These are phyloP conservation scores for Yponomeuta sedellus DNA, from an alignment of 2,888 invertebrate genomes.

Conservation along the genomic window DNA sequence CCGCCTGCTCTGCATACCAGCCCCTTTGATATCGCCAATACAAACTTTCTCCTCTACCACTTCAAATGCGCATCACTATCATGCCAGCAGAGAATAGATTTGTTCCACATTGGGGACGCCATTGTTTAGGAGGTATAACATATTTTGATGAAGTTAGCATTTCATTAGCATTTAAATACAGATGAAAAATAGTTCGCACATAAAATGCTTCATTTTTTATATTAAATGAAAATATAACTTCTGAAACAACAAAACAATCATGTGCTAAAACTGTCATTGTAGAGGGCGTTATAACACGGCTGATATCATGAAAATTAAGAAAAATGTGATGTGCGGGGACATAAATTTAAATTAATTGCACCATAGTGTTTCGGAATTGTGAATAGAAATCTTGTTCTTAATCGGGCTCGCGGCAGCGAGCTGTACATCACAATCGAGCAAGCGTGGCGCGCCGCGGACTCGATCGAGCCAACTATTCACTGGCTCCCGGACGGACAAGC, in stretches of 20 bases:
- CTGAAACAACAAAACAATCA: constrained; percentile 29
- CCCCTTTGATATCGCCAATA: constrained; percentile 40
- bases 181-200: not conserved
- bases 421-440: constrained; percentile 74
- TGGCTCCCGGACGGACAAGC: constrained; percentile 72
- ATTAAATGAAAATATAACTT: constrained; percentile 1
- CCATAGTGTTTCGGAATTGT: constrained; percentile 26
- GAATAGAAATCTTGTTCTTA: constrained; percentile 59
- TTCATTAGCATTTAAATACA: not conserved
- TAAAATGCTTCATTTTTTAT: not conserved
- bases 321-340: constrained; percentile 50
- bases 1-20: constrained; percentile 41
- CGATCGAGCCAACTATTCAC: constrained; percentile 76
- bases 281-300: constrained; percentile 47
- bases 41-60: constrained; percentile 3
- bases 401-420: constrained; percentile 61
- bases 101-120: not conserved
- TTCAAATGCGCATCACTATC: constrained; percentile 5
- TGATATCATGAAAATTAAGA: constrained; percentile 51
- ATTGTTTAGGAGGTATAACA: not conserved
- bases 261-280: constrained; percentile 53
- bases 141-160: not conserved
- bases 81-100: not conserved
- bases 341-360: constrained; percentile 49
- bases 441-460: constrained; percentile 70